phyloP scores from a whole-genome alignment of 2,888 invertebrate species.

The Lomographa bimaculata region DNA sequence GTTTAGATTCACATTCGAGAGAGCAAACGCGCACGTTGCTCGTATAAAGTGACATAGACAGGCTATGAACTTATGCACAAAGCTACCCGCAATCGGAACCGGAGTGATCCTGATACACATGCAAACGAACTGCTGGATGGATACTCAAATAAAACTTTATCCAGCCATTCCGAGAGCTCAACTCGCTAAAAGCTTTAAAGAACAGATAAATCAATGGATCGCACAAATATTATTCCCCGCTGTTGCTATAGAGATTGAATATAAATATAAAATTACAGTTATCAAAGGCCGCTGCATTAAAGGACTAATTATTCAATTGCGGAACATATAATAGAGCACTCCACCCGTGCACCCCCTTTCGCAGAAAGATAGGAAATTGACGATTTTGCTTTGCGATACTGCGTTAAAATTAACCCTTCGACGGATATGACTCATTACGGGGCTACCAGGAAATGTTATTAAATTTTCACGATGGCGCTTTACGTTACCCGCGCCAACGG shows the following conservation, averaged over 20 bases:
- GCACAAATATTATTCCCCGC: conserved; percentile 2
- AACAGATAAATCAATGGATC: conserved; percentile 5
- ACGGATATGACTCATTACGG: conserved; percentile 80
- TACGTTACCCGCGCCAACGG: conserved; percentile 72
- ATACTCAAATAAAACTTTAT: conserved; percentile 40
- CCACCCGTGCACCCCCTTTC: conserved; percentile 41
- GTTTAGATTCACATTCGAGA: conserved; percentile 44
- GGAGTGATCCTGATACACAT: conserved; percentile 45
- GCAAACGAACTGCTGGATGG: conserved; percentile 30
- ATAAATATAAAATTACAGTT: conserved; percentile 14
- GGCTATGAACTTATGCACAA: conserved; percentile 48
- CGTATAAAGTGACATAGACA: conserved; percentile 45
- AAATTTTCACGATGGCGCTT: conserved; percentile 82
- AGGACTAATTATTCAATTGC: conserved; percentile 31
- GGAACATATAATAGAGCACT: conserved; percentile 39
- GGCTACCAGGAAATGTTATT: conserved; percentile 80
- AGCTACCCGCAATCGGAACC: conserved; percentile 45
- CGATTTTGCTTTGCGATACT: conserved; percentile 68
- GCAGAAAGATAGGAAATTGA: conserved; percentile 57
- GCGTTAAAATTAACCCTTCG: conserved; percentile 77
- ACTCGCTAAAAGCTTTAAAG: conserved; percentile 9
- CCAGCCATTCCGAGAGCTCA: conserved; percentile 23
- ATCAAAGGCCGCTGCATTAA: conserved; percentile 13
- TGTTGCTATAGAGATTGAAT: conserved; percentile 10
- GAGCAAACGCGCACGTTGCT: conserved; percentile 43